Percentiles rank a stretch among this genome's conserved stretches.
phyloP scores from a whole-genome alignment of 2,113 vertebrate genomes.

The Atractosteus spatula region DNA sequence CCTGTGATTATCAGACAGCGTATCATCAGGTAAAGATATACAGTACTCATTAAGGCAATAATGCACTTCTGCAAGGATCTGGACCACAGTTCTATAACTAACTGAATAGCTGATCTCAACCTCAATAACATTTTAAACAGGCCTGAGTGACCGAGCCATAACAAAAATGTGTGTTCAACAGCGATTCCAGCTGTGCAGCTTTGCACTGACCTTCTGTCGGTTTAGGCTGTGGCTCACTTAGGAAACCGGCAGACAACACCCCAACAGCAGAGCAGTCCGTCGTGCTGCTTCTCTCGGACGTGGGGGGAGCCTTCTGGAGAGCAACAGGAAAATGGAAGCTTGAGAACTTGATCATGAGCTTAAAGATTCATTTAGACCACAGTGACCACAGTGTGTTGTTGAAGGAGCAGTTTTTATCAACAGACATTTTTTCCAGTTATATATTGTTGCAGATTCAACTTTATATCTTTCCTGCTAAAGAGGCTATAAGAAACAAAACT shows the following conservation, averaged over 20 bases:
- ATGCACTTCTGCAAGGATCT: too few species aligned
- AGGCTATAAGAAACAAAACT: too few species aligned
- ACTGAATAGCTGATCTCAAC: too few species aligned
- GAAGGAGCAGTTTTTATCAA: background rate
- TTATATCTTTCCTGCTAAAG: background rate
- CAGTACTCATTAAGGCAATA: too few species aligned
- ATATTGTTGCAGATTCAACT: background rate
- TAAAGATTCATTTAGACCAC: conserved; percentile 3
- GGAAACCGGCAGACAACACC: background rate
- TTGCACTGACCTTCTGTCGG: conserved; percentile 4
- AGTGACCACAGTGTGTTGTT: background rate
- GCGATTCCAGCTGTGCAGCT: background rate
- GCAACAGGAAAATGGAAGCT: background rate
- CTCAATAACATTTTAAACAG: too few species aligned
- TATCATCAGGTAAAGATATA: too few species aligned
- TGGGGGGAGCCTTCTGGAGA: conserved; percentile 10
- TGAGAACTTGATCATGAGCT: background rate
- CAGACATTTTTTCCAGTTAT: background rate
- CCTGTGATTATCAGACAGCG: too few species aligned
- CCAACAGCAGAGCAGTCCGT: conserved; percentile 22
- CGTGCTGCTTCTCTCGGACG: conserved; percentile 14
- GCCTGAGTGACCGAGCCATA: too few species aligned
- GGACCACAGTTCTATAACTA: too few species aligned
- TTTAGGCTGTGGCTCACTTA: background rate
- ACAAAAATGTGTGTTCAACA: too few species aligned